A percentile compares a stretch with the other conserved stretches of the same genome.
phyloP scores from a whole-genome alignment of 2,797 vertebrate genomes.

The Pitangus sulphuratus region DNA sequence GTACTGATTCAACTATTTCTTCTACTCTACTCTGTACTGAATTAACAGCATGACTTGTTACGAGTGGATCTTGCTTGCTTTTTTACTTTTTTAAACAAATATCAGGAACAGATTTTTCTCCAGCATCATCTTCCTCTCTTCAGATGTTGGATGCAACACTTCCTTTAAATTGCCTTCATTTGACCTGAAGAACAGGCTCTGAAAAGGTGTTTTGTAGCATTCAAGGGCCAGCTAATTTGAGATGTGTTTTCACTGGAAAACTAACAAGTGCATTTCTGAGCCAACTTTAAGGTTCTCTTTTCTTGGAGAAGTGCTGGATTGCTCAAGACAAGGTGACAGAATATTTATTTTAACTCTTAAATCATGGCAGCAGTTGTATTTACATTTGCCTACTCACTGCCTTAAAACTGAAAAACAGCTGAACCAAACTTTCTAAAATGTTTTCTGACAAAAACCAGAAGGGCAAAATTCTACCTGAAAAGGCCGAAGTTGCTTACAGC shows the following conservation, averaged over 20 bases:
- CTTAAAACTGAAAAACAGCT: neutral
- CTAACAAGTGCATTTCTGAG: neutral
- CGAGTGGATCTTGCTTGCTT: neutral
- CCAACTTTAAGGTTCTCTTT: neutral
- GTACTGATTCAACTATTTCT: neutral
- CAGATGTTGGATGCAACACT: neutral
- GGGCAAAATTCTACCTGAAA: neutral
- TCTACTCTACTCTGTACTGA: neutral
- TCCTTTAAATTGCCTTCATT: neutral
- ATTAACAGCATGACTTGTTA: neutral
- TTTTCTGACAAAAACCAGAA: neutral
- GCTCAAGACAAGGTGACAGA: constrained; percentile 14
- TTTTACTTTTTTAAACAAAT: neutral
- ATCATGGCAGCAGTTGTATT: neutral
- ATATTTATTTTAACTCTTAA: constrained; percentile 31
- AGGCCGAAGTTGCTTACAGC: neutral
- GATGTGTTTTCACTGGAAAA: constrained; percentile 25
- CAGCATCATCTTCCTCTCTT: neutral
- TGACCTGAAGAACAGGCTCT: neutral
- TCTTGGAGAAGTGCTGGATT: neutral
- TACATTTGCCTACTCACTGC: neutral
- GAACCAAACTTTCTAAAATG: constrained; percentile 4
- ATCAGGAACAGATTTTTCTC: neutral
- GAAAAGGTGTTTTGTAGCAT: neutral
- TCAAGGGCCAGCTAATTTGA: neutral